Conservation (phyloP, 2,797 vertebrate species). For the Pseudomugil gertrudae region DNA sequence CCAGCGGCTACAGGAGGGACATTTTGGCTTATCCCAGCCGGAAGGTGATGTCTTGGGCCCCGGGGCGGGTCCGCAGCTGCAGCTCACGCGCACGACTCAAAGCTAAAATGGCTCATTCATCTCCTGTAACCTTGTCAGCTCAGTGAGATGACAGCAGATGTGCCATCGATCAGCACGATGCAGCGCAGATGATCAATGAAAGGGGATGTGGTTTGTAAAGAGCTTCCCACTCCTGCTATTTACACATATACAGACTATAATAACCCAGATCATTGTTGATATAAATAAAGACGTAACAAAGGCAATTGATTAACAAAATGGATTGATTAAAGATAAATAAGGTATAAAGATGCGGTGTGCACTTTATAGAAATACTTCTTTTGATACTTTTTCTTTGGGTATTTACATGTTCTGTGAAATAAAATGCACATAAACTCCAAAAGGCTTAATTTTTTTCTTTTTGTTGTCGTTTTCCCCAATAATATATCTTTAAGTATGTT, state of each 20-base stretch:
- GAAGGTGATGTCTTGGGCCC: constrained; percentile 29
- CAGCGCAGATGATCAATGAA: constrained; percentile 55
- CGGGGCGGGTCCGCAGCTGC: constrained; percentile 49
- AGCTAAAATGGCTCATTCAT: constrained; percentile 66
- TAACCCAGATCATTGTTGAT: neutral
- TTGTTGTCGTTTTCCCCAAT: too few relatives aligned
- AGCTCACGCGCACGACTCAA: constrained; percentile 40
- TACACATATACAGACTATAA: neutral
- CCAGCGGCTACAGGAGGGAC: constrained; percentile 59
- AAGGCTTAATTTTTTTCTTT: too few relatives aligned
- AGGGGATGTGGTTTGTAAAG: constrained; percentile 30
- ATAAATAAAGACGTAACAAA: neutral
- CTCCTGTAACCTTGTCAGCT: constrained; percentile 69
- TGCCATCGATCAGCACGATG: constrained; percentile 51
- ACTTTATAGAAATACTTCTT: too few relatives aligned
- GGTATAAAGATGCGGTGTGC: too few relatives aligned
- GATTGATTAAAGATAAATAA: neutral
- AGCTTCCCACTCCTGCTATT: constrained; percentile 14
- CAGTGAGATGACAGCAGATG: constrained; percentile 21
- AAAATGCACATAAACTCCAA: too few relatives aligned
- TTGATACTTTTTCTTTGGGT: neutral
- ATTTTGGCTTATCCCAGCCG: constrained; percentile 69
- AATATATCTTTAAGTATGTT: neutral
- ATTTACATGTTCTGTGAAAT: neutral
- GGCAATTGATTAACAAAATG: neutral